Evolutionary conservation across 2,113 vertebrate genomes (phyloP), one percentile per base, ranked within the genome.

Genomic region (Ellobius talpinus): DNA sequence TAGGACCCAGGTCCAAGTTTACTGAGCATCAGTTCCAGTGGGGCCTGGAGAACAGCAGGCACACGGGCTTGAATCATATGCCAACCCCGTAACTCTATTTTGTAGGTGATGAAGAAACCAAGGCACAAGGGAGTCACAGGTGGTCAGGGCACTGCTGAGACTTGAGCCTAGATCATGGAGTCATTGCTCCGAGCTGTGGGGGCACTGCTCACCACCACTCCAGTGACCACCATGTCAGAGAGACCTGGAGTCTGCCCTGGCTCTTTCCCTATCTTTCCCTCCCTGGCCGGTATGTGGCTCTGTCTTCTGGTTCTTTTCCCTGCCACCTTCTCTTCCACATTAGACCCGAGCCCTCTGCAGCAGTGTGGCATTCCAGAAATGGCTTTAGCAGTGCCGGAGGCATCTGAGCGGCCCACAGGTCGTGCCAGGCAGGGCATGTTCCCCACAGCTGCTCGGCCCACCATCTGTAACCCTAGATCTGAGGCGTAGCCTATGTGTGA

Each of bases 11-110:
- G 23, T 10, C 19, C 11, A 10, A 9, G 42, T 36, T 45, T 21
- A 39, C 63, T 10, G 52, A 42, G 61, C 24, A 0, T 13, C 1
- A 7, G 47, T 50, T 2, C 3, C 4, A 39, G 16, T 45, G 0
- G 0, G 47, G 33, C 11, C 50, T 24, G 45, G 47, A 0, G 21
- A 58, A 21, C 87, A 33, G 47, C 55, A 3, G 1, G 0, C 2
- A 5, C 2, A 21, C 1, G 2, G 14, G 77, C 45, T 50, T 36
- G 26, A 70, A 17, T 26, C 29, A 1, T 10, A 68, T 13, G 9
- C 13, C 68, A 36, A 3, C 21, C 7, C 23, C 2, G 0, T 0
- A 26, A 29, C 14, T 50, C 74, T 23, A 10, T 24, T 73, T 96
- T 50, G 39, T 45, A 89, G 91, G 70, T 16, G 23, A 76, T 16